Evolutionary conservation across 2,888 invertebrate species (phyloP).

Genomic region (Cosmorhoe ocellata): DNA sequence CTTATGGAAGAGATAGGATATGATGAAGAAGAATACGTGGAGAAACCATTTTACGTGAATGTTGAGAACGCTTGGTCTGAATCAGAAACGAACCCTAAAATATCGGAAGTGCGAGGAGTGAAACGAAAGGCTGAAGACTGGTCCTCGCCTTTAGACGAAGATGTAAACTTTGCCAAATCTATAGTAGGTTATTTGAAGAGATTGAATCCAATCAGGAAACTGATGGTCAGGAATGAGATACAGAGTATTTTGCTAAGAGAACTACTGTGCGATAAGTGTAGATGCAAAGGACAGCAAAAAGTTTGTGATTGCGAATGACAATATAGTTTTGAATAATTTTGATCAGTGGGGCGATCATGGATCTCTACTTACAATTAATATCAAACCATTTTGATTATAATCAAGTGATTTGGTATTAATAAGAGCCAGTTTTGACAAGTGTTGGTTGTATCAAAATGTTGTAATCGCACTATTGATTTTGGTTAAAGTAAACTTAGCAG

Average conservation of each 20-base stretch:
- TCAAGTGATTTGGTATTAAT: no score
- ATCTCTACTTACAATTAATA: no score
- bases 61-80: not conserved
- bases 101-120: not conserved
- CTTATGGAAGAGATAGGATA: not conserved
- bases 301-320: slow-evolving; percentile 7
- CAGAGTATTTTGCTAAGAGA: slow-evolving; percentile 41
- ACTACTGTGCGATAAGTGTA: slow-evolving; percentile 39
- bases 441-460: no score
- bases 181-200: slow-evolving; percentile 41
- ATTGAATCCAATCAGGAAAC: slow-evolving; percentile 40
- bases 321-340: no score
- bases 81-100: not conserved
- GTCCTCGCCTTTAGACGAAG: slow-evolving; percentile 25
- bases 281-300: slow-evolving; percentile 8
- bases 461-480: no score
- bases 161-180: slow-evolving; percentile 41
- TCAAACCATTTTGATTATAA: no score
- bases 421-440: no score
- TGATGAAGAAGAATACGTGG: not conserved
- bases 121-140: slow-evolving; percentile 13
- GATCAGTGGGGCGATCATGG: no score
- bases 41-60: not conserved
- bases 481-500: no score
- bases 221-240: slow-evolving; percentile 44